Conservation (phyloP, 1,140 invertebrate genomes). For the Chymomyza costata region DNA sequence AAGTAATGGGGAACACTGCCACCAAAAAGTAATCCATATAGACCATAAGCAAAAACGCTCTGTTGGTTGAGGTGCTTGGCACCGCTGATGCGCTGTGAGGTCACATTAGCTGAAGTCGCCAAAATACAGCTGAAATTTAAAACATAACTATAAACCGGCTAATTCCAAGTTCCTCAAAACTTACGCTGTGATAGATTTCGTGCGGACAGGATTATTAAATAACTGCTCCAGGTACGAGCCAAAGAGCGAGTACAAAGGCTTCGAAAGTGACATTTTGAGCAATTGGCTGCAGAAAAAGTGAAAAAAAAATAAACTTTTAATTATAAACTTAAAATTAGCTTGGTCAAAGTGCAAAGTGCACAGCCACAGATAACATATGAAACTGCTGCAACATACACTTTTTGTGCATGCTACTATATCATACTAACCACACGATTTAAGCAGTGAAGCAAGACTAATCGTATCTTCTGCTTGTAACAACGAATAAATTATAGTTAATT, state of each 20-base stretch:
- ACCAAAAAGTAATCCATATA: constrained; percentile 84
- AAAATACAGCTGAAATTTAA: constrained; percentile 78
- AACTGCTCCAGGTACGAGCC: constrained; percentile 82
- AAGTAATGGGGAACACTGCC: constrained; percentile 85
- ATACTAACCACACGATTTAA: constrained; percentile 14
- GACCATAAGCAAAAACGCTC: constrained; percentile 81
- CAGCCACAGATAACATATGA: constrained; percentile 42
- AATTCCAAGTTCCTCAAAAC: constrained; percentile 22
- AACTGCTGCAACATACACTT: too few species aligned
- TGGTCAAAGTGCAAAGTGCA: constrained; percentile 61
- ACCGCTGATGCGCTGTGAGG: constrained; percentile 81
- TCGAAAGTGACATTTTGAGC: constrained; percentile 82
- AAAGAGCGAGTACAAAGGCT: constrained; percentile 81
- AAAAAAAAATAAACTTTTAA: background rate
- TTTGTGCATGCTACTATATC: too few species aligned
- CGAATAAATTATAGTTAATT: too few species aligned
- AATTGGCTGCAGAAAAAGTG: constrained; percentile 2
- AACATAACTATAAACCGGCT: background rate
- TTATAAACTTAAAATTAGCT: constrained; percentile 5
- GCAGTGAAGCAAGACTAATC: constrained; percentile 26
- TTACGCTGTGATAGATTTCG: constrained; percentile 85
- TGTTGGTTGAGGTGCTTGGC: constrained; percentile 79
- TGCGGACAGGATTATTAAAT: constrained; percentile 82
- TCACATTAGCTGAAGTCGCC: constrained; percentile 80
- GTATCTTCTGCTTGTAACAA: too few species aligned